Evolutionary conservation across 2,797 vertebrate genomes (phyloP).

Genomic region (Coreius guichenoti): DNA sequence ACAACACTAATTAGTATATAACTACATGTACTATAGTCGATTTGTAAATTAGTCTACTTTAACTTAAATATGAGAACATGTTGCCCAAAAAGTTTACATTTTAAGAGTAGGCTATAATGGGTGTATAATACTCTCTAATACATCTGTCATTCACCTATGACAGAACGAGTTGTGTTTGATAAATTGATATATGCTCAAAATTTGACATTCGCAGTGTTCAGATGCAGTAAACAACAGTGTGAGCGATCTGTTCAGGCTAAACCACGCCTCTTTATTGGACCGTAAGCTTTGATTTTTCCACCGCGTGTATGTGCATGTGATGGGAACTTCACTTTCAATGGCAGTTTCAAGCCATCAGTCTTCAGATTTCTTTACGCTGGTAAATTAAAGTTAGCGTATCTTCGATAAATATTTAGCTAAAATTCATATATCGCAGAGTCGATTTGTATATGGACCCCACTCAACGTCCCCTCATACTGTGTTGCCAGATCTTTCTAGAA

Average conservation of each 20-base stretch:
- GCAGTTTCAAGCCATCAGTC: not conserved
- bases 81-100: not conserved
- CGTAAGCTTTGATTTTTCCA: constrained; percentile 28
- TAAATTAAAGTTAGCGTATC: not conserved
- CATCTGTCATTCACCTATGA: not conserved
- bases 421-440: not conserved
- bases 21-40: not conserved
- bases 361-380: not conserved
- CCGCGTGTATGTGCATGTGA: constrained; percentile 26
- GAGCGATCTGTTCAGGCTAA: not conserved
- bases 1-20: not conserved
- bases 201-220: not conserved
- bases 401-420: not conserved
- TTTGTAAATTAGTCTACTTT: not conserved
- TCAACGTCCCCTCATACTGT: not conserved
- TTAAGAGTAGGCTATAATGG: not conserved
- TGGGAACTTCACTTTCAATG: not conserved
- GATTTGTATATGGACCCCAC: not conserved
- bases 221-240: not conserved
- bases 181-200: not conserved
- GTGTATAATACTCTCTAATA: no score
- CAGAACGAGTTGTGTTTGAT: not conserved
- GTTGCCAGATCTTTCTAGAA: not conserved
- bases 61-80: not conserved
- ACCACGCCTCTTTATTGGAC: constrained; percentile 27